Conservation (phyloP, 2,888 invertebrate genomes). For the Plemyria rubiginata region DNA sequence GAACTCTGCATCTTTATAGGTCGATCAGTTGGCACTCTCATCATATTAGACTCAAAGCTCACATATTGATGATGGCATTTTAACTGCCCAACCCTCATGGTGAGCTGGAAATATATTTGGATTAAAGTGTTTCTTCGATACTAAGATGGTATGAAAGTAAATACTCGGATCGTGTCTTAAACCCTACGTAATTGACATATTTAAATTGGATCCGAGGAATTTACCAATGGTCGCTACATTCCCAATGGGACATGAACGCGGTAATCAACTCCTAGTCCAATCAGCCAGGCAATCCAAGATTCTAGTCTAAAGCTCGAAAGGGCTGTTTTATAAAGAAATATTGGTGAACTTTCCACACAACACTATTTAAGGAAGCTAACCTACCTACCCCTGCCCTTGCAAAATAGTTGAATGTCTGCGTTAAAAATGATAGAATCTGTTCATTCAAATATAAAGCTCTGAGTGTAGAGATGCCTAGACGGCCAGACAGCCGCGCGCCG, state of each 20-base stretch:
- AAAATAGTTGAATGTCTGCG: no score
- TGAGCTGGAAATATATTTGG: no score
- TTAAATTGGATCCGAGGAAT: neutral
- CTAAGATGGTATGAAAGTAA: neutral
- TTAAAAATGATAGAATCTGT: neutral
- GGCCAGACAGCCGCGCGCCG: conserved; percentile 41
- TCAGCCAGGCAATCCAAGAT: neutral
- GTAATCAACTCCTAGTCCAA: neutral
- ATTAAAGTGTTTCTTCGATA: neutral
- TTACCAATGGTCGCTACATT: neutral
- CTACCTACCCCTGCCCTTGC: no score
- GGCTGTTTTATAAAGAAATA: no score
- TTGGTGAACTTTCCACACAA: no score
- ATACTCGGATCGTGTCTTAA: neutral
- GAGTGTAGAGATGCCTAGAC: neutral
- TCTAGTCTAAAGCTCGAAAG: no score
- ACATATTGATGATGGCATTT: no score
- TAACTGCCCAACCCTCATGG: no score
- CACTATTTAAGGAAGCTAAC: no score
- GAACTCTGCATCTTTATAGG: no score
- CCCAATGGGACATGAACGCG: neutral
- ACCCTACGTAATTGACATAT: neutral
- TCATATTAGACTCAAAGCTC: no score
- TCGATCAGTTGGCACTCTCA: no score
- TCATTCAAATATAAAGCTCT: neutral